These are phyloP conservation scores for Pungitius pungitius DNA, from an alignment of 2,113 vertebrate species.

Conservation along the genomic window DNA sequence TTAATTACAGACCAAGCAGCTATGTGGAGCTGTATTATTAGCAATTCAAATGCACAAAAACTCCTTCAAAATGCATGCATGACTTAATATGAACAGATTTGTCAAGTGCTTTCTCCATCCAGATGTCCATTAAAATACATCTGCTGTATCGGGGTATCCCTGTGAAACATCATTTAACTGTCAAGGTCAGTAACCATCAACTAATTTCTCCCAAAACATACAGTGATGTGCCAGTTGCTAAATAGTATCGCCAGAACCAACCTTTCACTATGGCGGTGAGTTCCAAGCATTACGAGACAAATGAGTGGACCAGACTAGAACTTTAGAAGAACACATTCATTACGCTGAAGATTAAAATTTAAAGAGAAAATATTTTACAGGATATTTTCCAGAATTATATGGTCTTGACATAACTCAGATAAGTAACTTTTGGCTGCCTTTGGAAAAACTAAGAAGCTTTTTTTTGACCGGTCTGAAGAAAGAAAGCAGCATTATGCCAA, in stretches of 20 bases:
- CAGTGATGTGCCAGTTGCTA: constrained; percentile 39
- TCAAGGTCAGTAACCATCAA: constrained; percentile 63
- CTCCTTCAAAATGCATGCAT: constrained; percentile 45
- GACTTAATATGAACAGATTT: constrained; percentile 71
- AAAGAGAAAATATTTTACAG: constrained; percentile 35
- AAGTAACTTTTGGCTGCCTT: constrained; percentile 14
- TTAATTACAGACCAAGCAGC: constrained; percentile 35
- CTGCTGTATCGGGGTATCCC: constrained; percentile 58
- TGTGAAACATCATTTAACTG: constrained; percentile 69
- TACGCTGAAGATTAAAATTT: constrained; percentile 41
- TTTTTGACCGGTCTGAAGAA: constrained; percentile 17
- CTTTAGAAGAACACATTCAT: constrained; percentile 13
- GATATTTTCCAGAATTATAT: constrained; percentile 19
- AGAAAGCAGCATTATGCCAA: constrained; percentile 18
- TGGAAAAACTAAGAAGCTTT: constrained; percentile 1
- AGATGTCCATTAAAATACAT: constrained; percentile 73
- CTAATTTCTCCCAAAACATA: constrained; percentile 43
- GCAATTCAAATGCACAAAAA: constrained; percentile 33
- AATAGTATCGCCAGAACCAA: constrained; percentile 54
- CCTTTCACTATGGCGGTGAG: constrained; percentile 40
- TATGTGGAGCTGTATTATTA: constrained; percentile 19
- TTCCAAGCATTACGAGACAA: constrained; percentile 49
- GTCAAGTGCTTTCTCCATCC: constrained; percentile 52
- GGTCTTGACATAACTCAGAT: constrained; percentile 15
- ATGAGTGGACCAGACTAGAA: constrained; percentile 24